Evolutionary conservation across 1,140 invertebrate genomes (phyloP), one percentile per base, ranked within the genome.

Genomic region (Chironomus tepperi): DNA sequence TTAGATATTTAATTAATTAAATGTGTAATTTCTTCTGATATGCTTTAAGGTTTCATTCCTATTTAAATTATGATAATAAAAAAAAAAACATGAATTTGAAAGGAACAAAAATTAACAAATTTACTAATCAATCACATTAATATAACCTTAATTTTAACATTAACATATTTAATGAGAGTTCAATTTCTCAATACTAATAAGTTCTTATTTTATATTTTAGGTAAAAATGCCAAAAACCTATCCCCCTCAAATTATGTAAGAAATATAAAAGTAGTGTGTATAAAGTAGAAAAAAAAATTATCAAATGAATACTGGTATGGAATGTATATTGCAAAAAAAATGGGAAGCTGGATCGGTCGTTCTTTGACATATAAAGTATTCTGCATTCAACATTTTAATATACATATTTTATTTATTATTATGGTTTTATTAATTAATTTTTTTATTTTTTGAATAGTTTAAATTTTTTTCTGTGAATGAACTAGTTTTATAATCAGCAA

Each of bases 201-300:
- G 10, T 70, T 70, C 19, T 70, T 70, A 70, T 70, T 70, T 70
- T 70, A 70, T 21, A 19, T 70, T 70, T 70, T 70, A 70, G 65
- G 65, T 70, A 70, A 70, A n/a, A 57, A 57, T 57, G 47, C 47
- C 47, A 12, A 57, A 47, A 57, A 57, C 16, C 65, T 19, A 70
- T 70, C 65, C 16, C 16, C 65, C 9, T 21, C 65, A 70, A 73
- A 34, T 18, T 12, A 42, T 43, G 16, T 42, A 47, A 73, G 16
- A 24, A n/a, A 47, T 34, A 75, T 74, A 42, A n/a, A 75, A 76
- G 64, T 73, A 73, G 73, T 74, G 73, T 74, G 34, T 70, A 67
- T 42, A 47, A 75, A 74, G 73, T 43, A 74, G 57, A 76, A 12
- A 74, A 74, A 72, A 76, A 73, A 65, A 76, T n/a, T n/a, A n/a